These are phyloP conservation scores for Microtus pennsylvanicus DNA, from an alignment of 2,113 vertebrate genomes.

Conservation along the genomic window DNA sequence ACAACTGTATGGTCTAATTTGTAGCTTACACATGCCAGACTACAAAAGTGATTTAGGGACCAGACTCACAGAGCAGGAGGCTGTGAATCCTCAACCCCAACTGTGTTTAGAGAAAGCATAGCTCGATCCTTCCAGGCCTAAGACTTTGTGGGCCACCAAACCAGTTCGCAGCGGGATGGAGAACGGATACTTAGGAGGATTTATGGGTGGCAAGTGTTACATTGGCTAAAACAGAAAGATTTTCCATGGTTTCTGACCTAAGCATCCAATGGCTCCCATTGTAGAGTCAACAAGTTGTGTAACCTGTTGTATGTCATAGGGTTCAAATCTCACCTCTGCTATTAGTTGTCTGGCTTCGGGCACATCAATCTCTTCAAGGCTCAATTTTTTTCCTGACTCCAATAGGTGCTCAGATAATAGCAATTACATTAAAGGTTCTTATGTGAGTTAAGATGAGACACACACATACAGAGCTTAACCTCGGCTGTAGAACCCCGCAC, in stretches of 20 bases:
- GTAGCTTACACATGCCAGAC: conserved; percentile 55
- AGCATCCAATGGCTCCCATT: background rate
- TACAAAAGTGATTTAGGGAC: conserved; percentile 50
- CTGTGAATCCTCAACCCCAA: conserved; percentile 15
- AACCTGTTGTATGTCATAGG: background rate
- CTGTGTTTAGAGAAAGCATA: conserved; percentile 49
- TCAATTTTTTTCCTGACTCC: conserved; percentile 40
- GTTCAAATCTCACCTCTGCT: background rate
- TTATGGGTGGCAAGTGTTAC: background rate
- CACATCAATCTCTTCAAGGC: background rate
- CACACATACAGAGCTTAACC: background rate
- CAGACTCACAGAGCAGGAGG: conserved; percentile 29
- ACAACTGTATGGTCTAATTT: conserved; percentile 59
- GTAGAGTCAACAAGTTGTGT: background rate
- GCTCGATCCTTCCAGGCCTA: background rate
- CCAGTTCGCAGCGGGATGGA: background rate
- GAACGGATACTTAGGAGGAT: background rate
- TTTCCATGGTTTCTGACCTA: background rate
- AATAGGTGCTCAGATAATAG: background rate
- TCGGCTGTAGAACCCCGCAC: background rate
- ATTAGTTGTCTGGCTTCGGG: background rate
- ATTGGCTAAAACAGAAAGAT: background rate
- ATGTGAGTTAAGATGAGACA: background rate
- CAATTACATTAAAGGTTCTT: background rate
- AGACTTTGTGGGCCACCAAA: background rate